Conservation (phyloP, 1,140 invertebrate species). For the Drosophila hydei region DNA sequence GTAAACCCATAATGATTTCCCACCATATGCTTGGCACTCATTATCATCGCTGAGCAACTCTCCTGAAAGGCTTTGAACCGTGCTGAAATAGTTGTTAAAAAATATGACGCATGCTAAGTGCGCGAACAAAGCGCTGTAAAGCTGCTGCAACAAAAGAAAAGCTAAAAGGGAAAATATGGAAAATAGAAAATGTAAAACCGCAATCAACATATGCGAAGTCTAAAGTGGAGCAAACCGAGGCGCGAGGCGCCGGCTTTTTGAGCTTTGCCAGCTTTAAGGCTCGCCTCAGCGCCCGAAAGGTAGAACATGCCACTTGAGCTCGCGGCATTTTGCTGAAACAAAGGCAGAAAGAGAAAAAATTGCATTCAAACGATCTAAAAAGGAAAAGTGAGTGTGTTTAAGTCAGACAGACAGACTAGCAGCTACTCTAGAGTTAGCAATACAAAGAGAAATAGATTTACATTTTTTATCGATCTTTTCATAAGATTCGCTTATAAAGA, state of each 20-base stretch:
- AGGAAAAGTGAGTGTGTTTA: slow-evolving; percentile 7
- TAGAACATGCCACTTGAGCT: slow-evolving; percentile 12
- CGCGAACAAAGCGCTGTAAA: slow-evolving; percentile 18
- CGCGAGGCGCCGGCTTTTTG: slow-evolving; percentile 8
- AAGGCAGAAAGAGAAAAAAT: slow-evolving; percentile 18
- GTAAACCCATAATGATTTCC: slow-evolving; percentile 2
- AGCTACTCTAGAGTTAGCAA: neutral
- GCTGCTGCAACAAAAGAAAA: slow-evolving; percentile 18
- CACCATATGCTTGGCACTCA: slow-evolving; percentile 20
- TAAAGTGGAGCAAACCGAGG: slow-evolving; percentile 59
- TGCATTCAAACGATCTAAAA: slow-evolving; percentile 13
- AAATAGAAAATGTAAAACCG: slow-evolving; percentile 55
- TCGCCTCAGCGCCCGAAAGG: slow-evolving; percentile 34
- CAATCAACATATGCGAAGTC: slow-evolving; percentile 72
- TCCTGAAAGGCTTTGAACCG: slow-evolving; percentile 45
- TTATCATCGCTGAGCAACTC: slow-evolving; percentile 24
- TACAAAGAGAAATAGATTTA: too few relatives aligned
- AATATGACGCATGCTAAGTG: slow-evolving; percentile 36
- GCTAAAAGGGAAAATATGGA: slow-evolving; percentile 23
- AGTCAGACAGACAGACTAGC: neutral
- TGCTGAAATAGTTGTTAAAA: slow-evolving; percentile 37
- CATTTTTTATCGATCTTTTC: too few relatives aligned
- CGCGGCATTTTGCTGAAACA: slow-evolving; percentile 3
- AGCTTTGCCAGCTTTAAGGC: slow-evolving; percentile 38
- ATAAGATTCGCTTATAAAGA: too few relatives aligned